A percentile compares a stretch with the other conserved stretches of the same genome.
These are phyloP conservation scores for Aricia artaxerxes DNA, from an alignment of 2,888 invertebrate genomes.

Conservation along the genomic window DNA sequence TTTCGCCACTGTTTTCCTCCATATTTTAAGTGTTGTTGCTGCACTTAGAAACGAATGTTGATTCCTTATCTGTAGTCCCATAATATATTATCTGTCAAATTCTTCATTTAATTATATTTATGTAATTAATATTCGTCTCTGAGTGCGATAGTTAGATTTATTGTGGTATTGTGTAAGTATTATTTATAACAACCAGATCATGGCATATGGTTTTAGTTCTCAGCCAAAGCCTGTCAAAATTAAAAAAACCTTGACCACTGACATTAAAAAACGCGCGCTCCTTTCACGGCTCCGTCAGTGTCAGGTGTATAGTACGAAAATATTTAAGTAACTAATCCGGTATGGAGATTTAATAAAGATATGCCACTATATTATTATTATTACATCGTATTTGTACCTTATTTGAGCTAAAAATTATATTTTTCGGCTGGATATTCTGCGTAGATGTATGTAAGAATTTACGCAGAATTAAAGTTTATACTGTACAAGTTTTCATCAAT, in stretches of 20 bases:
- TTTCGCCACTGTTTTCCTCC: not conserved
- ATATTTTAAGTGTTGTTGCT: not conserved
- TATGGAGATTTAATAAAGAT: not conserved
- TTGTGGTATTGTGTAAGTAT: not conserved
- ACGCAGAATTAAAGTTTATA: no score
- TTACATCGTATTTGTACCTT: not conserved
- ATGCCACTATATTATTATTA: not conserved
- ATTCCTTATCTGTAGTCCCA: not conserved
- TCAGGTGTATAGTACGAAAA: slow-evolving; percentile 56
- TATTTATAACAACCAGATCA: not conserved
- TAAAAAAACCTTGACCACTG: slow-evolving; percentile 76
- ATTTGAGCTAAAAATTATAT: not conserved
- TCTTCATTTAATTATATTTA: no score
- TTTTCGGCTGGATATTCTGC: no score
- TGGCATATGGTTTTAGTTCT: not conserved
- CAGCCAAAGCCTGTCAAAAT: slow-evolving; percentile 52
- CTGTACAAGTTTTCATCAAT: no score
- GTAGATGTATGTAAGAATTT: no score
- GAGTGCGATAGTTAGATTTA: no score
- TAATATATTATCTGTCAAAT: no score
- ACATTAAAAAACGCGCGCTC: slow-evolving; percentile 68
- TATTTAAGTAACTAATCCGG: not conserved
- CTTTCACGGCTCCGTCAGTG: slow-evolving; percentile 75
- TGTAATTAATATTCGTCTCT: no score
- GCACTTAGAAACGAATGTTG: not conserved